Evolutionary conservation across 2,797 vertebrate genomes (phyloP).

Genomic region (Hydrophis major): DNA sequence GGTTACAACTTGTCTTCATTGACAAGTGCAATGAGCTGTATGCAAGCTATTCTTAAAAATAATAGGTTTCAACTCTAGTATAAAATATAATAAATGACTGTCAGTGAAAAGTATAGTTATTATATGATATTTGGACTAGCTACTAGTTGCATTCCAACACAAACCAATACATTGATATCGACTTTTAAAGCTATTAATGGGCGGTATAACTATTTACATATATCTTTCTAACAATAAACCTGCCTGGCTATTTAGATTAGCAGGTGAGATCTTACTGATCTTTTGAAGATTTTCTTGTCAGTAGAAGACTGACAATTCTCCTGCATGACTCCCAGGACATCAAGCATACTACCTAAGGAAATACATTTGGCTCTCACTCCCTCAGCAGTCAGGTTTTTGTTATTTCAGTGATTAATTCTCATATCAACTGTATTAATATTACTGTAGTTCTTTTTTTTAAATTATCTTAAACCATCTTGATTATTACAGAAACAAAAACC

Average conservation of each 20-base stretch:
- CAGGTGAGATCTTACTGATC: not conserved
- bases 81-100: not conserved
- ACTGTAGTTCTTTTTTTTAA: not conserved
- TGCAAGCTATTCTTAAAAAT: not conserved
- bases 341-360: not conserved
- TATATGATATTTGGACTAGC: not conserved
- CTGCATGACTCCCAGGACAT: not conserved
- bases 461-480: not conserved
- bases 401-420: not conserved
- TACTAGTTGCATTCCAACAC: not conserved
- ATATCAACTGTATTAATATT: not conserved
- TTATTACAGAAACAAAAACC: not conserved
- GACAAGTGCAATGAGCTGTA: not conserved
- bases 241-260: not conserved
- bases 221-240: not conserved
- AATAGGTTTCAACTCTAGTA: not conserved
- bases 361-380: not conserved
- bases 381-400: not conserved
- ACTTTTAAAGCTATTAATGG: not conserved
- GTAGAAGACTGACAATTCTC: not conserved
- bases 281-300: not conserved
- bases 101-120: not conserved
- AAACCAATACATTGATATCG: not conserved
- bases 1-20: not conserved
- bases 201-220: not conserved